These are phyloP conservation scores for Sapajus apella DNA, from an alignment of 2,113 vertebrate species.

Conservation along the genomic window DNA sequence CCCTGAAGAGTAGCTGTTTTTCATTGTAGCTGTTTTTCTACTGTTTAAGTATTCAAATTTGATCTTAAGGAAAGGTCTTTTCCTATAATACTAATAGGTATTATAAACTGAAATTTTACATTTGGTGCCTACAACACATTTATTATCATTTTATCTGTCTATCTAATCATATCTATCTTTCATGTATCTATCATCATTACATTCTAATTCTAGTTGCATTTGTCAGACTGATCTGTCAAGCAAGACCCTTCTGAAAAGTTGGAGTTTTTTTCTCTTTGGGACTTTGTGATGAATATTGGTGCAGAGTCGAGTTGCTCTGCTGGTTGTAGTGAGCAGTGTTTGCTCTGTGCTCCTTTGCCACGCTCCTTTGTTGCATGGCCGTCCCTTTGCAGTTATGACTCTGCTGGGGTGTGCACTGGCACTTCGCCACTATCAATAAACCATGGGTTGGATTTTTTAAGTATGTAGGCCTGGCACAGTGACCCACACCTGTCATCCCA, in stretches of 20 bases:
- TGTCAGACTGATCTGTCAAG: neutral
- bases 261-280: neutral
- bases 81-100: neutral
- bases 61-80: neutral
- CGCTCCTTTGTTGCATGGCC: neutral
- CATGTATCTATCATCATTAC: neutral
- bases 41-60: constrained; percentile 36
- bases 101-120: constrained; percentile 4
- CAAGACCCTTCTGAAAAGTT: neutral
- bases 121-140: neutral
- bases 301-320: neutral
- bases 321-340: neutral
- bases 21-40: constrained; percentile 25
- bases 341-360: neutral
- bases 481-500: too few relatives aligned
- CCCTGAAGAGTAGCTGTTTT: neutral
- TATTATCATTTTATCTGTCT: neutral
- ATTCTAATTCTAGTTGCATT: constrained; percentile 40
- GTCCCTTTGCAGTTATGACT: neutral
- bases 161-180: neutral
- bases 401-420: neutral
- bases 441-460: neutral
- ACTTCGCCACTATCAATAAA: neutral
- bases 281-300: neutral
- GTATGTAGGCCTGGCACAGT: too few relatives aligned